Conservation (phyloP, 2,113 vertebrate species). For the Labeo rohita region DNA sequence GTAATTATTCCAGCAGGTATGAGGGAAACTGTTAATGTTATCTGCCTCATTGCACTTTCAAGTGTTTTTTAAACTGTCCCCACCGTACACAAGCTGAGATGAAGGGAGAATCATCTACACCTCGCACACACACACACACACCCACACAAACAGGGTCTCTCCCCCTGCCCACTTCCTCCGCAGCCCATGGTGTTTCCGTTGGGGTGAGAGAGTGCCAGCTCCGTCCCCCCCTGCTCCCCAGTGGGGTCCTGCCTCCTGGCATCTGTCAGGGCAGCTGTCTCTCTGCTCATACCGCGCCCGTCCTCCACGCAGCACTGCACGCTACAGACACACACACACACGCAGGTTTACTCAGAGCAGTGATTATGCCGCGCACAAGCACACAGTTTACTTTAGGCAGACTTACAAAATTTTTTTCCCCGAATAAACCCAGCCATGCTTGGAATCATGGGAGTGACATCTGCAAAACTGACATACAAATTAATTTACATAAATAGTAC, state of each 20-base stretch:
- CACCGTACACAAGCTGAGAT: constrained; percentile 33
- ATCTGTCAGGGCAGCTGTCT: constrained; percentile 86
- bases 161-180: constrained; percentile 83
- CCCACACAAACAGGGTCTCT: constrained; percentile 70
- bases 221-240: constrained; percentile 79
- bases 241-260: constrained; percentile 84
- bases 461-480: constrained; percentile 50
- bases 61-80: constrained; percentile 40
- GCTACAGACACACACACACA: constrained; percentile 58
- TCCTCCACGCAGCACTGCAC: constrained; percentile 69
- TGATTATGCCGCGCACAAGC: constrained; percentile 37
- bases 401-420: neutral
- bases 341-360: constrained; percentile 55
- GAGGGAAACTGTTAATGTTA: constrained; percentile 37
- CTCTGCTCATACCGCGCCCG: constrained; percentile 74
- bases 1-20: constrained; percentile 39
- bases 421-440: neutral
- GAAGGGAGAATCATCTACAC: constrained; percentile 42
- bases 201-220: constrained; percentile 81
- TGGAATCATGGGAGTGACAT: constrained; percentile 48
- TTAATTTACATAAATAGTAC: constrained; percentile 55
- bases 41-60: constrained; percentile 43
- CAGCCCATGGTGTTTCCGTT: constrained; percentile 83
- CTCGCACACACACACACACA: constrained; percentile 44
- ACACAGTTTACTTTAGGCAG: constrained; percentile 36